Conservation (phyloP, 2,888 invertebrate species). For the Heliconius sara region DNA sequence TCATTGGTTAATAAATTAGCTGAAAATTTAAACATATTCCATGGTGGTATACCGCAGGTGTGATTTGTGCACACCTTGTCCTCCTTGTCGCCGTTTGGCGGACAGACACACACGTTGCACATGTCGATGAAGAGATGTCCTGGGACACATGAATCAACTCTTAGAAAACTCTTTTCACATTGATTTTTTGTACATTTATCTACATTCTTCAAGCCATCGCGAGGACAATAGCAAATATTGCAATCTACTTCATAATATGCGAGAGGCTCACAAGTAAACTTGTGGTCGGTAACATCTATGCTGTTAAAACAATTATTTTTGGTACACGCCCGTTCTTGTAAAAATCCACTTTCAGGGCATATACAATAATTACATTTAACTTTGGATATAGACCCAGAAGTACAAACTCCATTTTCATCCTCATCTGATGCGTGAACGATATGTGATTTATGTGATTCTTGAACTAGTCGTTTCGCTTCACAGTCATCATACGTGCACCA, state of each 20-base stretch:
- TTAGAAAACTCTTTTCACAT: slow-evolving; percentile 68
- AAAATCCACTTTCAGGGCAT: slow-evolving; percentile 66
- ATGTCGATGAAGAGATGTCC: slow-evolving; percentile 71
- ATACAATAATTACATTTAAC: slow-evolving; percentile 76
- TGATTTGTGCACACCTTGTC: slow-evolving; percentile 69
- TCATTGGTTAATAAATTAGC: slow-evolving; percentile 58
- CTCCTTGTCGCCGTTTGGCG: slow-evolving; percentile 66
- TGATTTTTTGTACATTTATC: slow-evolving; percentile 74
- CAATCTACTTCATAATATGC: slow-evolving; percentile 74
- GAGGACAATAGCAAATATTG: slow-evolving; percentile 72
- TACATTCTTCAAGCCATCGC: slow-evolving; percentile 71
- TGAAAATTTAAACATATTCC: slow-evolving; percentile 64
- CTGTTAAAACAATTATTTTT: slow-evolving; percentile 62
- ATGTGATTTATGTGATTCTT: slow-evolving; percentile 54
- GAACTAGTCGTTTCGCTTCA: slow-evolving; percentile 59
- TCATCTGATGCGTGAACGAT: slow-evolving; percentile 23
- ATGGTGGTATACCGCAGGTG: slow-evolving; percentile 65
- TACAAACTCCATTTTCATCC: slow-evolving; percentile 56
- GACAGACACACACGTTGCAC: slow-evolving; percentile 78
- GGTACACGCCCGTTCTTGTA: slow-evolving; percentile 65
- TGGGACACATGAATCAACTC: slow-evolving; percentile 64
- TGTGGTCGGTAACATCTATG: slow-evolving; percentile 48
- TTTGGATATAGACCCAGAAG: slow-evolving; percentile 66
- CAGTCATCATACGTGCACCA: slow-evolving; percentile 79
- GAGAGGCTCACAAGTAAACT: slow-evolving; percentile 68